Evolutionary conservation across 2,113 vertebrate species (phyloP), one percentile per base, ranked within the genome.

Genomic region (Recurvirostra avosetta): DNA sequence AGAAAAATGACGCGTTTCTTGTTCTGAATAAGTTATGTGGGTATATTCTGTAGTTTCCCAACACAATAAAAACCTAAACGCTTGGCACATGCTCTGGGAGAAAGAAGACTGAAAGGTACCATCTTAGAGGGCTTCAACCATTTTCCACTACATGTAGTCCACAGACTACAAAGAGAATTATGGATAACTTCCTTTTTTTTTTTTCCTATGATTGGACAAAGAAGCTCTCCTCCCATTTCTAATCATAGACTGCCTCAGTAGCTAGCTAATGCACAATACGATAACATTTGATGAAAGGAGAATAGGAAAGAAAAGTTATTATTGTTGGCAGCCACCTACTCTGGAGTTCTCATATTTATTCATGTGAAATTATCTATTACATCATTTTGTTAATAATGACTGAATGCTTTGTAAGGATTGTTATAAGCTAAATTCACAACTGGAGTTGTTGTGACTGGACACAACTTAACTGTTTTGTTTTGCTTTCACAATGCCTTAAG

Each of bases 371-470:
- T 91, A 92, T 94, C 61, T 94, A 36, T 84, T 94, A 93, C 83
- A 88, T 94, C 82, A 96, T 55, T 93, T 91, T 72, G 25, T 94
- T 95, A 87, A 79, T 95, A 96, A 94, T 70, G 80, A 75, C 76
- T 90, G 90, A 93, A 92, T 0, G 8, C 71, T 95, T 91, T 79
- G 91, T 84, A 72, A 88, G 66, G 56, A 84, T 71, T 70, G 40
- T 95, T 95, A 68, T 49, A 90, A 47, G 53, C 62, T 74, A 86
- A 94, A 87, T 84, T 94, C 83, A 94, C 53, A 71, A 61, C 32
- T 68, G 70, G 86, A 91, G 65, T 68, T 97, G 96, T 95, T 92
- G 86, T 94, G 96, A 94, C 96, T 96, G 96, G 92, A 97, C 83
- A 81, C 40, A 71, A 58, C 34, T 94, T 75, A 94, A 74, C 76